Base-by-base conservation (phyloP, 2,888 invertebrate species). In the Drosophila mettleri region DNA sequence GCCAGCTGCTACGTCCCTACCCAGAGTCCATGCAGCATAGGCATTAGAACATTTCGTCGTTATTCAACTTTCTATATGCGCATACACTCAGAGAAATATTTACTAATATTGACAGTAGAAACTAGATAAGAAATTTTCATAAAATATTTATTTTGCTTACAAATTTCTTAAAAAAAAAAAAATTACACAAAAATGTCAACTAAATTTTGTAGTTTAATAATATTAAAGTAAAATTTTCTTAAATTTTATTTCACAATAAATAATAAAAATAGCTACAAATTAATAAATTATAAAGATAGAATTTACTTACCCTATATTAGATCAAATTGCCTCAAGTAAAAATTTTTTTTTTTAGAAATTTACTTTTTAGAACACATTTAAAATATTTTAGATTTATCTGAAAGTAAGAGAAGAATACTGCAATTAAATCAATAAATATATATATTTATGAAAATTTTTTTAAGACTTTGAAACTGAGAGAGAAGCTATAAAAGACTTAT, bases 31-130 rank as follows among this genome's bases (percentile, higher is more conserved):
- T 77, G 82, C 52, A 67, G 69, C 70, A 68, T 51, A 84, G 72
- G 77, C 74, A 81, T 81, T 78, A 74, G 65, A 74, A 78, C 68
- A 82, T 70, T 66, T 68, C 53, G 68, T 58, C 65, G 82, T 68
- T 78, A 74, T 74, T 68, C 53, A 61, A 36, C 63, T 67, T 74
- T 70, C 62, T 49, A 60, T 27, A 36, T 58, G 49, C 9, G 18
- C 36, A 41, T 33, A 54, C 54, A 54, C 54, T 43, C 0, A 2
- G 18, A 43, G 24, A 43, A 53, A 48, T 18, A 2, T 1, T 2
- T 31, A 12, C 31, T 31, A 24, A 24, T 24, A 24, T 24, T 3
- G 6, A 24, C 24, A 2, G 9, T 31, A 31, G n/a, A n/a, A n/a
- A n/a, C n/a, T n/a, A n/a, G n/a, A n/a, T n/a, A n/a, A n/a, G n/a